These are phyloP conservation scores for Zaprionus africanus DNA, from an alignment of 1,140 invertebrate genomes.

Conservation along the genomic window DNA sequence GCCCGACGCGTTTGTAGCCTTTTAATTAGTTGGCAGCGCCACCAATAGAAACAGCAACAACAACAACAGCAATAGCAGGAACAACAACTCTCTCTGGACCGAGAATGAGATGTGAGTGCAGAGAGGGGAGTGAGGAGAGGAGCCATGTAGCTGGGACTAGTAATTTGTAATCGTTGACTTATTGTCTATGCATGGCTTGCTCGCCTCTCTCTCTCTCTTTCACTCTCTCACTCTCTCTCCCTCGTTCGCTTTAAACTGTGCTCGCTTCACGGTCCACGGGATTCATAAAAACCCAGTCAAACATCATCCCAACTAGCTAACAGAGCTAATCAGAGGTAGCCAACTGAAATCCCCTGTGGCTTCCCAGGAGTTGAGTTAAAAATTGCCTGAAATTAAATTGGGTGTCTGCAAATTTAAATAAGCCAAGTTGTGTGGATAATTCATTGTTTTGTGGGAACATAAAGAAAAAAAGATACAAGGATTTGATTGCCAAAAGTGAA, in stretches of 20 bases:
- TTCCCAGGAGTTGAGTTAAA: neutral
- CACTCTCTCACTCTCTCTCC: neutral
- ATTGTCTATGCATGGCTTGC: conserved; percentile 40
- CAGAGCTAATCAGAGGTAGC: neutral
- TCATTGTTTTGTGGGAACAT: too few species aligned
- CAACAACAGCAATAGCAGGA: neutral
- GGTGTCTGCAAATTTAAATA: neutral
- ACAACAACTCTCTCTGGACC: neutral
- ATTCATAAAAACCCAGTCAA: neutral
- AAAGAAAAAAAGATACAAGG: too few species aligned
- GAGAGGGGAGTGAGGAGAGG: neutral
- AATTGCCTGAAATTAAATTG: neutral
- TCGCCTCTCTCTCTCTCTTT: neutral
- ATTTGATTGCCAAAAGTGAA: too few species aligned
- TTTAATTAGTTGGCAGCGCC: conserved; percentile 72
- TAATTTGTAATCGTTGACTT: conserved; percentile 58
- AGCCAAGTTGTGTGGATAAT: neutral
- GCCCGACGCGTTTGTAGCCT: conserved; percentile 63
- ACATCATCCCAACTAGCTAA: neutral
- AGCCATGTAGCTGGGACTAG: conserved; percentile 25
- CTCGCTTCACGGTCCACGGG: neutral
- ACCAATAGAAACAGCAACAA: conserved; percentile 28
- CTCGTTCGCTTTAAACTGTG: neutral
- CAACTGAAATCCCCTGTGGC: neutral
- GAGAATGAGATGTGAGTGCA: conserved; percentile 6